Percentiles rank a stretch among this genome's conserved stretches.
These are phyloP conservation scores for Simalia tracyae DNA, from an alignment of 2,797 vertebrate genomes.

Conservation along the genomic window DNA sequence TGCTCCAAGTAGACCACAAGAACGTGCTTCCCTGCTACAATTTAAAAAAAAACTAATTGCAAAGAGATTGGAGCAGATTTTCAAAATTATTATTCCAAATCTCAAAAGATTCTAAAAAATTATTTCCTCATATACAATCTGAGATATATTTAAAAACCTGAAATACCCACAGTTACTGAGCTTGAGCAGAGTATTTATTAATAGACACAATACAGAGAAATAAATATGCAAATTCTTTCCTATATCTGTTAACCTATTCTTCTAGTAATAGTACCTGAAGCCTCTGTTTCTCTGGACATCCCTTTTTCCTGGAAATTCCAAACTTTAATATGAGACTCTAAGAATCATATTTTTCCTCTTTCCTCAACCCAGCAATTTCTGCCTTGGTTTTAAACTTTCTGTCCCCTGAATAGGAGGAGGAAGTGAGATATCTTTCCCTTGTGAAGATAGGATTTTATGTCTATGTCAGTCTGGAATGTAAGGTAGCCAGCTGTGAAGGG, in stretches of 20 bases:
- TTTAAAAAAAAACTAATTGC: neutral
- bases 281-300: neutral
- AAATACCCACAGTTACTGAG: neutral
- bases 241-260: neutral
- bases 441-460: neutral
- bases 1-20: neutral
- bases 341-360: neutral
- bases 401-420: neutral
- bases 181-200: neutral
- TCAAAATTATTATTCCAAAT: neutral
- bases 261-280: neutral
- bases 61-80: neutral
- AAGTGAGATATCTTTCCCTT: neutral
- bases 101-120: neutral
- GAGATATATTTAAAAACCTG: neutral
- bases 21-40: neutral
- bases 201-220: neutral
- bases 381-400: neutral
- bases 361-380: neutral
- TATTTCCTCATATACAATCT: neutral
- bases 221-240: neutral
- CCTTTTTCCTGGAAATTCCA: neutral
- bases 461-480: neutral
- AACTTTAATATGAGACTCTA: neutral
- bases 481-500: neutral